Evolutionary conservation across 1,140 invertebrate genomes (phyloP).

Genomic region (Drosophila lini): DNA sequence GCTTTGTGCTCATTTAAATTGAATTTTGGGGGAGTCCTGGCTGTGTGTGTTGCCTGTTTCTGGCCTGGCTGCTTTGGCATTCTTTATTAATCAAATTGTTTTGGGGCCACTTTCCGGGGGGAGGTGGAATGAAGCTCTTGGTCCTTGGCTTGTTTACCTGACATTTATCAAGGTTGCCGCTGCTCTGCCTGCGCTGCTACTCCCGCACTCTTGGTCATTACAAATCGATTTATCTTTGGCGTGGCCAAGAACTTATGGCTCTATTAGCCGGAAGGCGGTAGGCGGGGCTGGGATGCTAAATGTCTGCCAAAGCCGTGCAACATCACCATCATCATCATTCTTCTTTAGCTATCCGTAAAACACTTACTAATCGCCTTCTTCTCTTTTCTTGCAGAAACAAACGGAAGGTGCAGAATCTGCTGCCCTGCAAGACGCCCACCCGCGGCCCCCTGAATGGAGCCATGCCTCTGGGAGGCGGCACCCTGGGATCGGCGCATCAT

Average conservation of each 20-base stretch:
- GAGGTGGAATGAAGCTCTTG: conserved; percentile 4
- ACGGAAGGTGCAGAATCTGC: conserved; percentile 89
- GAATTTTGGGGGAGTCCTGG: conserved; percentile 59
- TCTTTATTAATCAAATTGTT: conserved; percentile 73
- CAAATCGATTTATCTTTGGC: conserved; percentile 79
- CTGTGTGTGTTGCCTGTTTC: conserved; percentile 3
- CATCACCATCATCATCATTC: conserved; percentile 62
- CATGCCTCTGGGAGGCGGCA: conserved; percentile 71
- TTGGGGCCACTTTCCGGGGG: conserved; percentile 33
- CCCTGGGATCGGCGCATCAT: conserved; percentile 45
- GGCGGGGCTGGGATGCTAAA: conserved; percentile 13
- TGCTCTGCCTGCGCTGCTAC: not conserved
- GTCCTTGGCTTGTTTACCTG: conserved; percentile 59
- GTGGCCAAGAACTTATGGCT: conserved; percentile 67
- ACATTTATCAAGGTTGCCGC: conserved; percentile 58
- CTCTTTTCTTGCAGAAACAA: conserved; percentile 87
- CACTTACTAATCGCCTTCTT: conserved; percentile 28
- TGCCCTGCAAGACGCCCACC: conserved; percentile 89
- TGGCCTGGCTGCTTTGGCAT: conserved; percentile 29
- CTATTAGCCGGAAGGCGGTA: conserved; percentile 49
- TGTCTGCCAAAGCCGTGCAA: conserved; percentile 36
- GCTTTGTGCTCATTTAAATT: conserved; percentile 77
- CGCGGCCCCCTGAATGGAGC: conserved; percentile 85
- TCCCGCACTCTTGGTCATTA: conserved; percentile 62
- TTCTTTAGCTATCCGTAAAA: conserved; percentile 17